These are phyloP conservation scores for Idaea dimidiata DNA, from an alignment of 2,888 invertebrate genomes.

Conservation along the genomic window DNA sequence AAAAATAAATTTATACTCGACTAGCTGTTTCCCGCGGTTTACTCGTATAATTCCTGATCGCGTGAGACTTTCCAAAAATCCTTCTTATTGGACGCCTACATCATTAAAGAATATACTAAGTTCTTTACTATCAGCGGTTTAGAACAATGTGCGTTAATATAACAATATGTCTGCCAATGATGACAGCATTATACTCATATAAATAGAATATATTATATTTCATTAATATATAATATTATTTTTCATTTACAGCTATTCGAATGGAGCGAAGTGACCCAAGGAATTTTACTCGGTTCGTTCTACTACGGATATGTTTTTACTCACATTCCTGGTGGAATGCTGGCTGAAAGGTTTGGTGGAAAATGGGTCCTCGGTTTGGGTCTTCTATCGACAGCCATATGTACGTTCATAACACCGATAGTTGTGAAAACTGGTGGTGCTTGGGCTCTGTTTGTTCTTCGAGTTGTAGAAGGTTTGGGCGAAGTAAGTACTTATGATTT, in stretches of 20 bases:
- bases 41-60: background rate
- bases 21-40: background rate
- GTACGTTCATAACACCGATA: slow-evolving; percentile 89
- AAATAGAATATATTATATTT: too few species aligned
- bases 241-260: slow-evolving; percentile 62
- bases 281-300: slow-evolving; percentile 89
- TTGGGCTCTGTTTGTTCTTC: slow-evolving; percentile 75
- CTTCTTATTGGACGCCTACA: too few species aligned
- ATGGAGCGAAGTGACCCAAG: slow-evolving; percentile 87
- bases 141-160: too few species aligned
- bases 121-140: too few species aligned
- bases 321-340: slow-evolving; percentile 90
- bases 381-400: slow-evolving; percentile 88
- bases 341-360: slow-evolving; percentile 91
- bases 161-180: too few species aligned
- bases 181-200: too few species aligned
- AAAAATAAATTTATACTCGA: too few species aligned
- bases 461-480: slow-evolving; percentile 81
- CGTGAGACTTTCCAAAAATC: background rate
- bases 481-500: slow-evolving; percentile 76
- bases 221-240: slow-evolving; percentile 4
- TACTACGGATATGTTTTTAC: slow-evolving; percentile 93
- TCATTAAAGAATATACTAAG: too few species aligned
- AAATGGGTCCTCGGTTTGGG: slow-evolving; percentile 91
- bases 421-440: slow-evolving; percentile 82